Evolutionary conservation across 2,797 vertebrate genomes (phyloP), one percentile per base, ranked within the genome.

Genomic region (Xiphorhynchus erythropygius): DNA sequence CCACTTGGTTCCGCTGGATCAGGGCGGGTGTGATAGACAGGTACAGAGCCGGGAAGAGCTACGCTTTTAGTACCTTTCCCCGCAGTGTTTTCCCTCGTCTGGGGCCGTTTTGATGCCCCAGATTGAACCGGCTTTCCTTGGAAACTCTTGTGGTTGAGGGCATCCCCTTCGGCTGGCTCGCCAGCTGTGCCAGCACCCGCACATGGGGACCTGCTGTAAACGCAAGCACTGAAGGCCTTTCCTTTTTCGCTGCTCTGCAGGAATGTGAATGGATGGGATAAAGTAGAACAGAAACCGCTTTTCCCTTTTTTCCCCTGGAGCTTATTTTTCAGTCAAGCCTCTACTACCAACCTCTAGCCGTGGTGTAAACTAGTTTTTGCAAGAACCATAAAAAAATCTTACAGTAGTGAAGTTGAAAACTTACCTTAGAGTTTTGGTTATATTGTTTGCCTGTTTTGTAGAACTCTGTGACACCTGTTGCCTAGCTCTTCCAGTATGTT

Each of bases 171-270:
- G 19, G 10, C 6, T 92, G 32, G 9, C 19, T 46, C 7, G 10
- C 14, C 12, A 4, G 37, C 28, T n/a, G 27, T 12, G 23, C 33
- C 27, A 14, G 0, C 18, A 2, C 3, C 14, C 3, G 0, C 6
- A 0, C 30, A 0, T 0, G 8, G 41, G 23, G 23, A 9, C 30
- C 64, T 41, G 71, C 23, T 73, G 16, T 35, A 13, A 68, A 5
- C 41, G 22, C 47, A 11, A 33, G 25, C 18, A 1, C 62, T 21
- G 27, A 22, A 74, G 12, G 35, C 33, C 11, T 25, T 67, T 18
- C 5, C 1, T 9, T 53, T 3, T 39, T 35, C 57, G 23, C 22
- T 27, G 19, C n/a, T 33, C 53, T 0, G 0, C 50, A 21, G 60
- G 35, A 55, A 9, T 41, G 28, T 4, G 27, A 28, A 18, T 14